Base-by-base conservation (phyloP, 2,113 vertebrate genomes). In the Enhydra lutris region DNA sequence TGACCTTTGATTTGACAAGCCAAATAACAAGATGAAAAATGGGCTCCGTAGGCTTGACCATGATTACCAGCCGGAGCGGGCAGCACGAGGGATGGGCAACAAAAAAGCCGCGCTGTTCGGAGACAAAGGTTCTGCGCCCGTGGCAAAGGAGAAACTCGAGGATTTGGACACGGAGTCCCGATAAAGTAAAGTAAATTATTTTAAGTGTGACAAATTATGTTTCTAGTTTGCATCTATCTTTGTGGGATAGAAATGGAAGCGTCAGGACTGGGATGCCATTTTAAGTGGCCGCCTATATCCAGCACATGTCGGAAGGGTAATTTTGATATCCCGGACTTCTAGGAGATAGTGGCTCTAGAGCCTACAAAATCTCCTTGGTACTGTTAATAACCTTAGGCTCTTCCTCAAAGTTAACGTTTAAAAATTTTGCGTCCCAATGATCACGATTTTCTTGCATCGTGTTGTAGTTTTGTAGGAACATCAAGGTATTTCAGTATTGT, bases 1-100 rank as follows among this genome's bases (percentile, higher is more conserved):
- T 98, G 92, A 98, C 97, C 92, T 97, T 98, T 97, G 79, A 96
- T 94, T 96, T 97, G 95, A 98, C 97, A 98, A 98, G 86, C 87
- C 89, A 98, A 96, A 98, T 98, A 98, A 61, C 74, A 97, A 97
- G 97, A 98, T 94, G 82, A 98, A 89, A 98, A 98, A 98, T 94
- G 96, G 79, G 61, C 69, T 93, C 15, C 91, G 86, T 91, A 36
- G 94, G 87, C 50, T 96, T 98, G 95, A 76, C 96, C 80, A 63
- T 98, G 97, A 98, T 96, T 97, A 94, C 24, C 95, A 89, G 71
- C 88, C 95, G 97, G 65, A 97, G 90, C 95, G 91, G 85, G 95
- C 52, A 90, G 93, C 65, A 26, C 12, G 0, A n/a, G 31, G 34
- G 86, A 73, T 6, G 80, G 2, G 55, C 97, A 94, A 97, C 24